These are phyloP conservation scores for Camelus bactrianus DNA, from an alignment of 2,113 vertebrate species.

Conservation along the genomic window DNA sequence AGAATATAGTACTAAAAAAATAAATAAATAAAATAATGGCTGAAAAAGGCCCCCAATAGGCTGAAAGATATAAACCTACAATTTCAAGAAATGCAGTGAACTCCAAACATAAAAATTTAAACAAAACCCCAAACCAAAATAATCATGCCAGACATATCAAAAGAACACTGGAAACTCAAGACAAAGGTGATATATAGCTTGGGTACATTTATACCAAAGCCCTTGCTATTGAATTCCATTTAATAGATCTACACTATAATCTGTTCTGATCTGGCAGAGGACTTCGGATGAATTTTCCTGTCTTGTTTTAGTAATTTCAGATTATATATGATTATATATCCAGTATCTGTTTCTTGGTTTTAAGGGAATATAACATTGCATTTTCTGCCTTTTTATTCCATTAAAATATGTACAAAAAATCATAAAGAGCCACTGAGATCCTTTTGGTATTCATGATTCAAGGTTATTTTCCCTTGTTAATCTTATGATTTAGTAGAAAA, in stretches of 20 bases:
- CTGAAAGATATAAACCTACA: background rate
- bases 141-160: background rate
- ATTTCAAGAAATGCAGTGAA: background rate
- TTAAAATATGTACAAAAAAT: background rate
- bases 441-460: background rate
- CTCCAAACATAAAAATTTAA: background rate
- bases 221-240: background rate
- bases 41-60: background rate
- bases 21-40: background rate
- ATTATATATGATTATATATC: background rate
- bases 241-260: background rate
- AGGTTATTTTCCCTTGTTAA: background rate
- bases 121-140: background rate
- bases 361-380: background rate
- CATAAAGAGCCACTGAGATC: background rate
- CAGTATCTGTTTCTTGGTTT: background rate
- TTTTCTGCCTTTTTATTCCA: background rate
- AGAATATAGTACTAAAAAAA: background rate
- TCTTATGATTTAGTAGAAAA: background rate
- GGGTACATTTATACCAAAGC: background rate
- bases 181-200: background rate
- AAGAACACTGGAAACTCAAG: background rate
- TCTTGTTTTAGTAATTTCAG: background rate
- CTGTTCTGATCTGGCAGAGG: background rate
- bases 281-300: background rate